Base-by-base conservation (phyloP, 1,140 invertebrate genomes). In the Ptiloglossa arizonensis region DNA sequence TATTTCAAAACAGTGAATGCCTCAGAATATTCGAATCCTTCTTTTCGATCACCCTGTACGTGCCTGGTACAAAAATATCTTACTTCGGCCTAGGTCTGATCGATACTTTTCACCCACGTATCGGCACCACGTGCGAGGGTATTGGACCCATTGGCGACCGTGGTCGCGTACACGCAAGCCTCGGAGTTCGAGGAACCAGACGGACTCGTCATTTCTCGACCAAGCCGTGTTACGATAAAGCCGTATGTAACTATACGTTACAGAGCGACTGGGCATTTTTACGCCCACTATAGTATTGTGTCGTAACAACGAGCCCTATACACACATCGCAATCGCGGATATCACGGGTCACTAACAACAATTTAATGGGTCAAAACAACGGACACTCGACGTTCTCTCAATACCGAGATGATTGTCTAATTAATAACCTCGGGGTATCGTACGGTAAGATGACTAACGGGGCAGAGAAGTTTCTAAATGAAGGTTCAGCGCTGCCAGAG, bases 161-260 rank as follows among this genome's bases (percentile, higher is more conserved):
- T 76, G 59, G 56, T 52, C 15, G 78, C 57, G 66, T 67, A 67
- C 73, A 50, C 54, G 29, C 60, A 29, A 13, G 41, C 48, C 63
- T 44, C 52, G n/a, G 48, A 38, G 81, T 70, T 73, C 60, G 57
- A 38, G 62, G 78, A 81, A 81, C 79, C 72, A 66, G 63, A 66
- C 62, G 62, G 8, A 29, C 24, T 62, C 64, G 68, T n/a, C 59
- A 44, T 57, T 64, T 59, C 63, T 57, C 57, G 77, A 13, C 66
- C 59, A 56, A 41, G 60, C 46, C 41, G 60, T 44, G 62, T 50
- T 70, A 70, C 75, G 79, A 73, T 50, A 71, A 22, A 66, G 46
- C 50, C 71, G 48, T 19, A 11, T 46, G 64, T 66, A 81, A 70
- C 54, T 60, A 63, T 67, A 64, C 78, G 52, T 64, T 41, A 54